Percentiles rank a stretch among this genome's conserved stretches.
phyloP scores from a whole-genome alignment of 2,797 vertebrate species.

The Erethizon dorsatum region DNA sequence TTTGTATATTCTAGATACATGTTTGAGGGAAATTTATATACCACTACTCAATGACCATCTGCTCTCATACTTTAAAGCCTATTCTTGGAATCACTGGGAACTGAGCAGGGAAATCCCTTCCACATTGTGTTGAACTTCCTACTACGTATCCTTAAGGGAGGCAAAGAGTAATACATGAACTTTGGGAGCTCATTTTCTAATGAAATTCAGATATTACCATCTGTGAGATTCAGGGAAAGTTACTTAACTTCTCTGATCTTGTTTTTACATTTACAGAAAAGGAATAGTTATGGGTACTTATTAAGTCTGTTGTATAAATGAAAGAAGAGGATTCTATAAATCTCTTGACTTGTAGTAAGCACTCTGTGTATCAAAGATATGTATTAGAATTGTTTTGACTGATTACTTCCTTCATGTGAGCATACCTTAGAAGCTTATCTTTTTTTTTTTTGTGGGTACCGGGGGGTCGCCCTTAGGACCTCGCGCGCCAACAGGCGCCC shows the following conservation, averaged over 20 bases:
- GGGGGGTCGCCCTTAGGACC: too few relatives aligned
- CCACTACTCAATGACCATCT: slow-evolving; percentile 73
- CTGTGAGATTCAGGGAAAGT: background rate
- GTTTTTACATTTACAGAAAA: background rate
- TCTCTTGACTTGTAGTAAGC: background rate
- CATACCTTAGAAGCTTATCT: background rate
- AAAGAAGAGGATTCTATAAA: slow-evolving; percentile 39
- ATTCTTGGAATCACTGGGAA: slow-evolving; percentile 27
- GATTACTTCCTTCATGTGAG: background rate
- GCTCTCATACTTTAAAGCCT: slow-evolving; percentile 59
- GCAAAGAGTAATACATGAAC: background rate
- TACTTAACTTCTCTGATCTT: background rate
- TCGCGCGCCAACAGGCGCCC: too few relatives aligned
- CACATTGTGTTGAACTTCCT: slow-evolving; percentile 25
- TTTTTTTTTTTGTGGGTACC: too few relatives aligned
- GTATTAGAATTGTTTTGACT: background rate
- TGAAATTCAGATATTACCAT: background rate
- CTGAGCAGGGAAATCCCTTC: slow-evolving; percentile 37
- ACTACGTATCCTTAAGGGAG: background rate
- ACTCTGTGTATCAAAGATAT: background rate
- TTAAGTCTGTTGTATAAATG: background rate
- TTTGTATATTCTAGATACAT: slow-evolving; percentile 69
- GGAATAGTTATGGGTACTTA: background rate
- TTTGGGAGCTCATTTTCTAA: slow-evolving; percentile 30
- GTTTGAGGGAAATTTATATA: slow-evolving; percentile 67